Base-by-base conservation (phyloP, 2,113 vertebrate species). In the Poeciliopsis retropinna region DNA sequence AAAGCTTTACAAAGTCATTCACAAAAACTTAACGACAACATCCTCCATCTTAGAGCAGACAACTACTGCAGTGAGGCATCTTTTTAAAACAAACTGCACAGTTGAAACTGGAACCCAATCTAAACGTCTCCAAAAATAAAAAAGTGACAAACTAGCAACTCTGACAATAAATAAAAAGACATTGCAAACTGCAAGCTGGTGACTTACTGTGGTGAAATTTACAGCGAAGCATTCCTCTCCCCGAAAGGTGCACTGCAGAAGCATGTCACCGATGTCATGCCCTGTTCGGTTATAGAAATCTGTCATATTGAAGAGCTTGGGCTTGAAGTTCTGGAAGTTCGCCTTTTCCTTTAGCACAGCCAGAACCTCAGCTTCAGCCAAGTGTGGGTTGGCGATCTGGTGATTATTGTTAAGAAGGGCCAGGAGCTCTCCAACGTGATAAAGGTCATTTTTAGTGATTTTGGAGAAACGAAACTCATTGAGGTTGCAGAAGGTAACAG, bases 211-310 rank as follows among this genome's bases (percentile, higher is more conserved):
- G 84, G 91, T 90, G 94, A 97, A 97, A 95, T 97, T 96, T 66
- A 78, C 75, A 0, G 95, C 89, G 0, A 79, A 85, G 91, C 96
- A 97, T 37, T 91, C 85, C 68, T 93, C 81, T 66, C 96, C 96
- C 0, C 95, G 93, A 85, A 96, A 97, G 84, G 94, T 95, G 91
- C 96, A 97, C 87, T 95, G 95, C 74, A 97, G 94, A 22, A 97
- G 92, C 96, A 97, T 97, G 3, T 97, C 96, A 0, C 71, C 72
- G 85, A 97, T 95, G 94, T 96, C 95, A 67, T 97, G 96, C 64
- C 96, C 96, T 0, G 96, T 96, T 34, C 96, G 96, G 90, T 97
- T 95, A 85, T 96, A 96, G 90, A 97, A 97, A 80, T 97, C 96
- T 27, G 95, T 95, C 96, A 97, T 97, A 93, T 95, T 96, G 93